Base-by-base conservation (phyloP, 2,797 vertebrate genomes). In the Heterohyrax brucei region DNA sequence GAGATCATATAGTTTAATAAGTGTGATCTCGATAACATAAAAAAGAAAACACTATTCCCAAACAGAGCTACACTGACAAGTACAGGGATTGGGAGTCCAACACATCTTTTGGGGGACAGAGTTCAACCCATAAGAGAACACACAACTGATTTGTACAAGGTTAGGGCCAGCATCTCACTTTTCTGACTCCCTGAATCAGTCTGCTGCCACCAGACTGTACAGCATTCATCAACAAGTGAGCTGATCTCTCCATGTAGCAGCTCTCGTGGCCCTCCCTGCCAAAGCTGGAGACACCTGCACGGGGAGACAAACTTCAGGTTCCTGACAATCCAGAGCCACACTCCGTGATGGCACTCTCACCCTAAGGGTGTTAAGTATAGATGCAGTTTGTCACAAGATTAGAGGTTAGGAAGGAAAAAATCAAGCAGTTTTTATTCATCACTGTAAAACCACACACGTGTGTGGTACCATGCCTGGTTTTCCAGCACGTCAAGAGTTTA, bases 361-460 rank as follows among this genome's bases (percentile, higher is more conserved):
- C 24, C 26, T 5, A 70, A 72, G 33, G 0, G 0, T 3, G 8
- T 4, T 4, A 28, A 18, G 16, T 2, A 33, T n/a, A 44, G 48
- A 62, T 0, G 3, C 39, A 50, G 56, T 24, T 84, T 44, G 33
- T 62, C 83, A 79, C 24, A 53, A 22, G 72, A 77, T 48, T 48
- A 14, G 46, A 44, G 28, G 14, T 79, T 21, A 75, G 72, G 72
- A 78, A 78, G 80, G 22, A 28, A 75, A 30, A 39, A 90, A 66
- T 28, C 24, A 26, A 82, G 56, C 28, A 56, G 33, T 46, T 72
- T 62, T 70, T 33, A 64, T 33, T 44, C 28, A 6, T 33, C 75
- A 64, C 44, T 79, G 1, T 77, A 75, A 76, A 84, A 33, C 16
- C 9, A 3, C 12, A 1, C 1, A 2, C 6, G 28, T 56, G 14